phyloP scores from a whole-genome alignment of 2,888 invertebrate species.

The Leucophora obtusa region DNA sequence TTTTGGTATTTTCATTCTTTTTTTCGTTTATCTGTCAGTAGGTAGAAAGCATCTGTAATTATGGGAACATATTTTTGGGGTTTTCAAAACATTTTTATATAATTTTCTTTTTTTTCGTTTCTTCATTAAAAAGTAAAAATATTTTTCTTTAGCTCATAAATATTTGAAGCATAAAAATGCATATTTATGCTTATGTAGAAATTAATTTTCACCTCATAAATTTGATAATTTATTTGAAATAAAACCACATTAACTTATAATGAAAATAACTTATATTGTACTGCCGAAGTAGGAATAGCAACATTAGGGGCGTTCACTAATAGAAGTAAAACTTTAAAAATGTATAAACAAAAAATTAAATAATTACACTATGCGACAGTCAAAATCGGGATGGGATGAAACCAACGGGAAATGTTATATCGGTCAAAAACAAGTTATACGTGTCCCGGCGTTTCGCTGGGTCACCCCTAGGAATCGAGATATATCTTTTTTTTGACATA shows the following conservation, averaged over 20 bases:
- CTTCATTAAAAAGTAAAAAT: background rate
- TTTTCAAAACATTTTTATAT: background rate
- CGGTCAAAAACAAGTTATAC: no score
- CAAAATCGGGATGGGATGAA: no score
- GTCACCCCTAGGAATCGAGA: no score
- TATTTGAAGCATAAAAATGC: background rate
- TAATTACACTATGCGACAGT: no score
- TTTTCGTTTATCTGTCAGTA: background rate
- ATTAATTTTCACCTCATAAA: background rate
- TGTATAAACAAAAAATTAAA: no score
- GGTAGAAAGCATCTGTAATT: background rate
- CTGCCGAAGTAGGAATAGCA: no score
- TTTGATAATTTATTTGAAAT: background rate
- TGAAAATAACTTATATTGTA: background rate
- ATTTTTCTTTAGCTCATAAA: background rate
- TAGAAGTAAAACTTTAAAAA: no score
- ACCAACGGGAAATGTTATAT: no score
- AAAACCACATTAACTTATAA: background rate
- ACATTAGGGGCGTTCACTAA: no score
- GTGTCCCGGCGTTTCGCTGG: no score
- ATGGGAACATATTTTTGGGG: background rate
- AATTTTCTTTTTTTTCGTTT: background rate
- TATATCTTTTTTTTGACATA: no score
- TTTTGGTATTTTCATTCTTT: constrained; percentile 6
- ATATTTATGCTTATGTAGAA: background rate